Conservation (phyloP, 92 coral and sea anemone genomes). For the Phenganax marumi region DNA sequence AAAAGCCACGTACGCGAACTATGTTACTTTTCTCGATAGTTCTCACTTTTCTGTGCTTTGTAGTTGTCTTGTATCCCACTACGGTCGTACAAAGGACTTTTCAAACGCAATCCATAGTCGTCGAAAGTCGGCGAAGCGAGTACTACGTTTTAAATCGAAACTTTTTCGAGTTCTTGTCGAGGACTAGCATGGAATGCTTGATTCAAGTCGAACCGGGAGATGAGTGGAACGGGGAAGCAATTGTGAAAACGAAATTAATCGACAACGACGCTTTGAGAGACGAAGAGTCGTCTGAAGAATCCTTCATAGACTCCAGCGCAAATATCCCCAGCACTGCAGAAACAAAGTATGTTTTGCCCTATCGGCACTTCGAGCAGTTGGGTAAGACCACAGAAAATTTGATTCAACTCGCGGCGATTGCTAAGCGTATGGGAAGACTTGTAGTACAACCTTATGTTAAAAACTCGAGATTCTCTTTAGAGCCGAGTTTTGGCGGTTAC, state of each 20-base stretch:
- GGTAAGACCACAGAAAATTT: slow-evolving; percentile 95
- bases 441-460: slow-evolving; percentile 84
- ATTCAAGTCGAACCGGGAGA: slow-evolving; percentile 39
- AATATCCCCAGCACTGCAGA: background rate
- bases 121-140: slow-evolving; percentile 21
- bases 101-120: slow-evolving; percentile 8
- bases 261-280: background rate
- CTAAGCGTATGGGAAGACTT: slow-evolving; percentile 63
- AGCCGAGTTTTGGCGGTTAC: slow-evolving; percentile 64
- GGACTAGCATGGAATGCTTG: slow-evolving; percentile 27
- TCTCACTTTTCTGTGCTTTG: slow-evolving; percentile 13
- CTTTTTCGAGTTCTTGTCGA: slow-evolving; percentile 11
- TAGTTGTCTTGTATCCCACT: slow-evolving; percentile 9
- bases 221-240: slow-evolving; percentile 13
- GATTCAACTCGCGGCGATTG: slow-evolving; percentile 83
- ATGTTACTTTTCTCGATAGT: slow-evolving; percentile 11
- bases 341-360: slow-evolving; percentile 68
- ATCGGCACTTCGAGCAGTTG: slow-evolving; percentile 90
- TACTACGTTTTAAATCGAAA: slow-evolving; percentile 22
- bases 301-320: background rate
- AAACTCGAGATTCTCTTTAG: slow-evolving; percentile 91
- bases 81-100: background rate
- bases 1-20: slow-evolving; percentile 2
- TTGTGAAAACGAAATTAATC: slow-evolving; percentile 22
- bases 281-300: background rate